phyloP scores from a whole-genome alignment of 2,113 vertebrate genomes.

The Gila orcuttii region DNA sequence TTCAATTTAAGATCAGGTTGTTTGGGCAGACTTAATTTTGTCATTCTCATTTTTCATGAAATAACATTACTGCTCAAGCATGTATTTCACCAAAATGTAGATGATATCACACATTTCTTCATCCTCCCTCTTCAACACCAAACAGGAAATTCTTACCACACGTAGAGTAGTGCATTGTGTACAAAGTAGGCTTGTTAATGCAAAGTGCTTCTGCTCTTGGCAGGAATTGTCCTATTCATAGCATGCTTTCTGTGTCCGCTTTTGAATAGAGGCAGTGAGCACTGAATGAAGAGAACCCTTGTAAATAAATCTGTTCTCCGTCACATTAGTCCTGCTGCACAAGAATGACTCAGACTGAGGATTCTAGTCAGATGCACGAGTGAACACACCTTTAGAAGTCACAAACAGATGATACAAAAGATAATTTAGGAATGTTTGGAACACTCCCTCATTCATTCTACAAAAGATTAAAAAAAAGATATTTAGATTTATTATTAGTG shows the following conservation, averaged over 20 bases:
- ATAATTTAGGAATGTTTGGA: background rate
- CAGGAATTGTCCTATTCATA: conserved; percentile 14
- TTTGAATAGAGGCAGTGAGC: conserved; percentile 5
- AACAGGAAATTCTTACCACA: background rate
- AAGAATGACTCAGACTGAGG: background rate
- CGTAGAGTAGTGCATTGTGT: background rate
- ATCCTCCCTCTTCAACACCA: conserved; percentile 13
- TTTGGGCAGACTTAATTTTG: background rate
- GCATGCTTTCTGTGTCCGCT: conserved; percentile 28
- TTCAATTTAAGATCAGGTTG: background rate
- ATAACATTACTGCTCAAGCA: background rate
- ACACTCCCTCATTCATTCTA: background rate
- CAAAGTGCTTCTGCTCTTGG: background rate
- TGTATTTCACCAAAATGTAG: background rate
- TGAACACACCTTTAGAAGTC: background rate
- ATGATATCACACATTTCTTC: background rate
- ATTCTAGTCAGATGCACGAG: conserved; percentile 15
- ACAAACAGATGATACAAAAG: background rate
- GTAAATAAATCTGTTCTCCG: background rate
- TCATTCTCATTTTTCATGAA: background rate
- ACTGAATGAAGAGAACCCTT: conserved; percentile 19
- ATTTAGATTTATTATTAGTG: background rate
- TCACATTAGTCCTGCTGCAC: conserved; percentile 13
- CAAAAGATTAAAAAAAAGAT: background rate
- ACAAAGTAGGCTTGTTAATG: background rate